Evolutionary conservation across 2,113 vertebrate species (phyloP).

Genomic region (Pelecanoides urinatrix): DNA sequence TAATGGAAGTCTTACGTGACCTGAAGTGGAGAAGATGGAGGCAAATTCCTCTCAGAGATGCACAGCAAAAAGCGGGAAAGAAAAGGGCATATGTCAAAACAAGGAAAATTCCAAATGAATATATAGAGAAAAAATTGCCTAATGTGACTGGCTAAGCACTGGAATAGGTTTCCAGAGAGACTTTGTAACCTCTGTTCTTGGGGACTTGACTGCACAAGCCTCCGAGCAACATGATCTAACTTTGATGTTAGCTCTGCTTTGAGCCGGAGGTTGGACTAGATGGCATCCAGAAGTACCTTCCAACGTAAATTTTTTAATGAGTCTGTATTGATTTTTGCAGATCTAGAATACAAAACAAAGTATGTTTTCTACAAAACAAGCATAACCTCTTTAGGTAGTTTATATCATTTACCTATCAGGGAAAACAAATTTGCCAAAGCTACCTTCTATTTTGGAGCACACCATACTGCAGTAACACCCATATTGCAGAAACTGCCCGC

Average conservation of each 20-base stretch:
- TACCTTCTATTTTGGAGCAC: not conserved
- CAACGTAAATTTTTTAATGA: not conserved
- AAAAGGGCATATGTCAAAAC: not conserved
- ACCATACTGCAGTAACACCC: not conserved
- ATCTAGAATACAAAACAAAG: not conserved
- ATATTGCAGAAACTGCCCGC: not conserved
- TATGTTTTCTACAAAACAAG: not conserved
- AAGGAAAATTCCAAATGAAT: not conserved
- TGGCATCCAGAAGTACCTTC: not conserved
- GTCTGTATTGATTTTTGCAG: not conserved
- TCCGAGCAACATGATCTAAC: too few relatives aligned
- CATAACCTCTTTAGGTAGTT: not conserved
- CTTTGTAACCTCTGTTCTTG: not conserved
- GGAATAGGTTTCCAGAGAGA: not conserved
- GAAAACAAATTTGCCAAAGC: not conserved
- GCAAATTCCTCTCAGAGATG: not conserved
- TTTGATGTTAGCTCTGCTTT: not conserved
- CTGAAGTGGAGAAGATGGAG: not conserved
- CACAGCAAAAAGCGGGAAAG: not conserved
- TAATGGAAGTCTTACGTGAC: fast-evolving
- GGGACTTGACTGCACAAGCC: not conserved
- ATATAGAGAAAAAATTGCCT: too few relatives aligned
- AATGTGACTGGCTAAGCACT: not conserved
- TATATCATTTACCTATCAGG: not conserved
- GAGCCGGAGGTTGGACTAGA: not conserved